Evolutionary conservation across 1,140 invertebrate species (phyloP), one percentile per base, ranked within the genome.

Genomic region (Drosophila baimaii): DNA sequence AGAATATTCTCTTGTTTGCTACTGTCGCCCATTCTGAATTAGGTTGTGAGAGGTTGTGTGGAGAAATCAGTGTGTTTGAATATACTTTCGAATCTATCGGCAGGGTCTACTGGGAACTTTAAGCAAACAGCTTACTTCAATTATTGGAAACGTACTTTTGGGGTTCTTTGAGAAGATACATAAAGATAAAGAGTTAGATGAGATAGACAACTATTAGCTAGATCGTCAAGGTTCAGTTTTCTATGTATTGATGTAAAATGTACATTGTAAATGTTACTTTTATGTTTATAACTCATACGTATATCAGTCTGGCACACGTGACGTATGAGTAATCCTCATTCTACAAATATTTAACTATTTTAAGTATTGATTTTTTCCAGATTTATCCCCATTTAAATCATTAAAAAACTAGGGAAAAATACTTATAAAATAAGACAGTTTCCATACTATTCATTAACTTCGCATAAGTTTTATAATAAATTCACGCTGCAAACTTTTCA

Each of bases 401-500:
- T 9, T 21, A 0, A n/a, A 23, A 17, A 25, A 39, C 13, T 5
- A 5, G 1, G 6, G 1, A 19, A 35, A 37, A 23, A 3, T 25
- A 41, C 33, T 21, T 8, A 13, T 21, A 23, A 29, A 33, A 15
- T 25, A 2, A 19, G 5, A 21, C 6, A 12, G 2, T 19, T 12
- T 9, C n/a, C 29, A 1, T 5, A 5, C 12, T 15, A 2, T 10
- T 15, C 9, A 5, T 10, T 3, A 13, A 27, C 17, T 9, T 5
- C 6, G 0, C 13, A 21, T 2, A 23, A 25, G 12, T 44, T 44
- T n/a, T n/a, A 17, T 10, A 13, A 6, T 6, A 33, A 51, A 21
- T 15, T 7, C 27, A 41, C 51, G 58, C 27, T 17, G 52, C 3
- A 39, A 71, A 72, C 35, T 72, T 72, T 71, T 41, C 19, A 54